phyloP scores from a whole-genome alignment of 2,797 vertebrate genomes.

The Tamandua tetradactyla region DNA sequence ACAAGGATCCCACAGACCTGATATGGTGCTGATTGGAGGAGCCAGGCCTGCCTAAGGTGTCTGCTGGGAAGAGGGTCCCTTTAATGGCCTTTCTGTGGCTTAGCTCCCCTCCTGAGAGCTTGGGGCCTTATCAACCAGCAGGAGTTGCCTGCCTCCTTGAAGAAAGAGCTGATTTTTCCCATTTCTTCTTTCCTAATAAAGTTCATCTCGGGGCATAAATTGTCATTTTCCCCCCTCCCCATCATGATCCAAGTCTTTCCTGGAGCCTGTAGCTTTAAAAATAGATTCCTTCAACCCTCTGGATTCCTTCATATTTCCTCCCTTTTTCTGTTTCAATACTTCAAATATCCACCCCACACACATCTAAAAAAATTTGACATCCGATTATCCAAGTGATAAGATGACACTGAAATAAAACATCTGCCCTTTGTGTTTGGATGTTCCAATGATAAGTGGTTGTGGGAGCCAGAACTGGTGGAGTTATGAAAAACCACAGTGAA shows the following conservation, averaged over 20 bases:
- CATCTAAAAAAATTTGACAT: slow-evolving; percentile 29
- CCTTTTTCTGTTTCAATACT: slow-evolving; percentile 2
- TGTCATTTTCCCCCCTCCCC: not conserved
- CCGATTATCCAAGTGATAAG: slow-evolving; percentile 38
- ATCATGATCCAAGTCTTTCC: not conserved
- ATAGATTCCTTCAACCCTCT: slow-evolving; percentile 50
- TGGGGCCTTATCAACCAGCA: not conserved
- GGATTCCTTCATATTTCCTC: slow-evolving; percentile 17
- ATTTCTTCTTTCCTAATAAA: slow-evolving; percentile 31
- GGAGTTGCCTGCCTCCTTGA: not conserved
- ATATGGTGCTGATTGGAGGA: slow-evolving; percentile 33
- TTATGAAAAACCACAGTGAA: slow-evolving; percentile 38
- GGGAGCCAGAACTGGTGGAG: not conserved
- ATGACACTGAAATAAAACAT: slow-evolving; percentile 52
- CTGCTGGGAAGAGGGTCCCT: not conserved
- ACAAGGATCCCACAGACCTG: slow-evolving; percentile 58
- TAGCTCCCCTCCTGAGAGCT: not conserved
- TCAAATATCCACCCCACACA: not conserved
- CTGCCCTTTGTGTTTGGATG: slow-evolving; percentile 13
- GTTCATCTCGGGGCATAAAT: slow-evolving; percentile 29
- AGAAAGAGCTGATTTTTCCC: not conserved
- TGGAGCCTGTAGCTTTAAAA: slow-evolving; percentile 41
- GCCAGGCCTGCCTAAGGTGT: slow-evolving; percentile 55
- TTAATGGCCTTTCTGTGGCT: slow-evolving; percentile 1
- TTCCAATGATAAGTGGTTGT: slow-evolving; percentile 11